A percentile compares a stretch with the other conserved stretches of the same genome.
Evolutionary conservation across 2,888 invertebrate species (phyloP).

Genomic region (Hoplodrina ambigua): DNA sequence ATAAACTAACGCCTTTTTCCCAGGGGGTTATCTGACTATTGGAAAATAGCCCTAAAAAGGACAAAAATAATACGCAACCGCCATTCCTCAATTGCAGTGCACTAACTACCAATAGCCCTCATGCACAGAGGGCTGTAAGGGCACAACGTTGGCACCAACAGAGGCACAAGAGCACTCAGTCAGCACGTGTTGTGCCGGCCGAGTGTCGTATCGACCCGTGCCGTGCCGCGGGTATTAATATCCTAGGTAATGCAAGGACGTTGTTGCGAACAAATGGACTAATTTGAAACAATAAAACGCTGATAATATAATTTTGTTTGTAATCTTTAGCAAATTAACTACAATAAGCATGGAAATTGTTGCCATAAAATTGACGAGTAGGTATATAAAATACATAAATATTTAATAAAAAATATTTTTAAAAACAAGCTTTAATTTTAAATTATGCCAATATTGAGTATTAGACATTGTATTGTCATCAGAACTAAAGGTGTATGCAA

Average conservation of each 20-base stretch:
- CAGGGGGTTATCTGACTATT: no score
- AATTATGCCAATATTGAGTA: no score
- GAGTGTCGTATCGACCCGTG: slow-evolving; percentile 57
- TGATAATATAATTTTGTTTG: background rate
- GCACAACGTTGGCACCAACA: slow-evolving; percentile 54
- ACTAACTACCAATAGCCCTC: slow-evolving; percentile 35
- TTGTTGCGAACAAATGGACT: background rate
- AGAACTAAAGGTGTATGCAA: no score
- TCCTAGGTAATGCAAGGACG: slow-evolving; percentile 32
- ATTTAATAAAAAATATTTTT: no score
- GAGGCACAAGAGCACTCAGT: slow-evolving; percentile 49
- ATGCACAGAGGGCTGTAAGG: slow-evolving; percentile 52
- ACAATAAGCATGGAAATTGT: no score
- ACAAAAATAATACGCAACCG: background rate
- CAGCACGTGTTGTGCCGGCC: slow-evolving; percentile 21
- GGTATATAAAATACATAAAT: no score
- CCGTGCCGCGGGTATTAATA: slow-evolving; percentile 37
- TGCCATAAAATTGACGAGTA: no score
- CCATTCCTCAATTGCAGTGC: slow-evolving; percentile 2
- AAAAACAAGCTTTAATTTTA: no score
- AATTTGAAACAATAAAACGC: background rate
- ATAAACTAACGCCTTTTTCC: no score
- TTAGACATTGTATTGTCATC: no score
- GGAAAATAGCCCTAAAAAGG: background rate
- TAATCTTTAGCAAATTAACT: background rate